Evolutionary conservation across 1,140 invertebrate species (phyloP).

Genomic region (Eueides isabella): DNA sequence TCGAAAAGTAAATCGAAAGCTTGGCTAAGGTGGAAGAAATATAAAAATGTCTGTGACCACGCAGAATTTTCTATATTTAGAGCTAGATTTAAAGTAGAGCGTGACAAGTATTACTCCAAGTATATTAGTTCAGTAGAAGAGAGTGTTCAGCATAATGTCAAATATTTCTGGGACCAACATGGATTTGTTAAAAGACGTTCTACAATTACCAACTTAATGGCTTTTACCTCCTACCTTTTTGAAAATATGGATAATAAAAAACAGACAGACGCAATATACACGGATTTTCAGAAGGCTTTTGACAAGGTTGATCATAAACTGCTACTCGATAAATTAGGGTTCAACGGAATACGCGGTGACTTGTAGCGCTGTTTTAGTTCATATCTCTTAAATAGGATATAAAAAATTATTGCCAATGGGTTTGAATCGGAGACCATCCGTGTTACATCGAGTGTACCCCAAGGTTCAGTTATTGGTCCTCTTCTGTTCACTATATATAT

Average conservation of each 20-base stretch:
- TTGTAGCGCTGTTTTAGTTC: conserved; percentile 17
- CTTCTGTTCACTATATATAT: conserved; percentile 54
- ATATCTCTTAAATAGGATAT: conserved; percentile 4
- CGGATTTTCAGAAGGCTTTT: conserved; percentile 39
- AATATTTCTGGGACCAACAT: too few species aligned
- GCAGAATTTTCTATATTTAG: too few species aligned
- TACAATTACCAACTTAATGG: conserved; percentile 27
- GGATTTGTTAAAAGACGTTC: conserved; percentile 34
- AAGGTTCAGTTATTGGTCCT: conserved; percentile 54
- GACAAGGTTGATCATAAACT: conserved; percentile 23
- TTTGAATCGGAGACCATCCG: conserved; percentile 17
- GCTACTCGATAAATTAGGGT: conserved; percentile 33
- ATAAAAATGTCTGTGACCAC: too few species aligned
- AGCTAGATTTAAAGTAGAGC: too few species aligned
- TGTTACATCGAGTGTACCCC: conserved; percentile 47
- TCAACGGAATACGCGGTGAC: conserved; percentile 20
- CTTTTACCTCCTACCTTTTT: conserved; percentile 28
- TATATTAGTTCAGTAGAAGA: too few species aligned
- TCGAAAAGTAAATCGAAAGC: too few species aligned
- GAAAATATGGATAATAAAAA: conserved; percentile 19
- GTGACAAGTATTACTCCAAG: too few species aligned
- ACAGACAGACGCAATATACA: too few species aligned
- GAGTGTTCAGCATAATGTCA: too few species aligned
- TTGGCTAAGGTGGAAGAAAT: too few species aligned
- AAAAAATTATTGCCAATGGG: conserved; percentile 4